A percentile compares a stretch with the other conserved stretches of the same genome.
phyloP scores from a whole-genome alignment of 2,888 invertebrate species.

The Pycnomerus fuliginosus region DNA sequence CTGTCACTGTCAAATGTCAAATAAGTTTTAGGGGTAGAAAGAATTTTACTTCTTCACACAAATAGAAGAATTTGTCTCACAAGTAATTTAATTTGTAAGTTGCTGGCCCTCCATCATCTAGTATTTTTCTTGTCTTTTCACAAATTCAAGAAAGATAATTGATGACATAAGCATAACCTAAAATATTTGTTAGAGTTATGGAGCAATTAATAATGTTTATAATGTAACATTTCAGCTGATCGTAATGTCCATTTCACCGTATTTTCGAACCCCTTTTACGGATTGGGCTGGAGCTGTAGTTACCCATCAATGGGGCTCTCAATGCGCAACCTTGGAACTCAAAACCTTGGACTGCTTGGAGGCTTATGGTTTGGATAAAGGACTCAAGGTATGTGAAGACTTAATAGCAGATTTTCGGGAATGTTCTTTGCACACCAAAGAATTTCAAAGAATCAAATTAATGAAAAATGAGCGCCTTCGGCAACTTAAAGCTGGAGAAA shows the following conservation, averaged over 20 bases:
- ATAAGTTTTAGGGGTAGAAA: no score
- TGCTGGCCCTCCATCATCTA: no score
- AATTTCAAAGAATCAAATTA: slow-evolving; percentile 60
- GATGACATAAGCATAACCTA: slow-evolving; percentile 20
- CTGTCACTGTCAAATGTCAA: no score
- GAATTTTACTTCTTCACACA: no score
- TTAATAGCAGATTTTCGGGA: slow-evolving; percentile 70
- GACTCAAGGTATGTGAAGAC: slow-evolving; percentile 61
- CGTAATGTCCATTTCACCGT: slow-evolving; percentile 65
- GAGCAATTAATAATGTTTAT: slow-evolving; percentile 26
- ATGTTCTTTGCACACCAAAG: slow-evolving; percentile 64
- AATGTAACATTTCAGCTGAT: slow-evolving; percentile 10
- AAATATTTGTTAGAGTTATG: not conserved
- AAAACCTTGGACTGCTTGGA: slow-evolving; percentile 75
- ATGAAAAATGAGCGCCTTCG: slow-evolving; percentile 64
- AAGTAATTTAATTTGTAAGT: no score
- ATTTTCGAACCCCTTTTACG: slow-evolving; percentile 67
- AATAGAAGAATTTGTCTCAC: no score
- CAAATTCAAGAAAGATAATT: not conserved
- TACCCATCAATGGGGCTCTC: slow-evolving; percentile 65
- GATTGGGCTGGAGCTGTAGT: slow-evolving; percentile 67
- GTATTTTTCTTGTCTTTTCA: no score
- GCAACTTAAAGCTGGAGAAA: slow-evolving; percentile 62
- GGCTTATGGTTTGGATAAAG: slow-evolving; percentile 73
- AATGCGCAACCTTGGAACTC: slow-evolving; percentile 69